Evolutionary conservation across 92 coral and sea anemone genomes (phyloP).

Genomic region (Palythoa caribaeorum): DNA sequence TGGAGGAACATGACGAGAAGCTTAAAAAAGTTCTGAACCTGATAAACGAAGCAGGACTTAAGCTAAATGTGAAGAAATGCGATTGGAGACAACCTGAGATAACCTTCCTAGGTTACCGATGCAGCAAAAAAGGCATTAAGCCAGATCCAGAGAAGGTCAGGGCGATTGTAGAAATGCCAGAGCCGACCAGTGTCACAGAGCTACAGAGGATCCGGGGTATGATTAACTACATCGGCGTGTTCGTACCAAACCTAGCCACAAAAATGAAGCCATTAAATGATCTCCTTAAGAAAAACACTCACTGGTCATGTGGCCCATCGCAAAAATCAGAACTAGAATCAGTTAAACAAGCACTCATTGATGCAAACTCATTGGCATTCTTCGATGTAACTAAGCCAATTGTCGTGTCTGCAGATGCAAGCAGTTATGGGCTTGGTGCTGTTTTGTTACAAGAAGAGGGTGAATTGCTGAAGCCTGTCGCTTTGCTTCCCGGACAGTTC

Average conservation of each 20-base stretch:
- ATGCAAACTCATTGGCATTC: conserved; percentile 15
- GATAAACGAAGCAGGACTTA: conserved; percentile 4
- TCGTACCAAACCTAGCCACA: conserved; percentile 57
- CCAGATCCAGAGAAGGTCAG: too few species aligned
- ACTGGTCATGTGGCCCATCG: conserved; percentile 54
- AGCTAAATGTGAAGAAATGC: conserved; percentile 44
- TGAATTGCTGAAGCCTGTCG: conserved; percentile 33
- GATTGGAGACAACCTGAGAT: conserved; percentile 10
- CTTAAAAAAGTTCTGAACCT: conserved; percentile 28
- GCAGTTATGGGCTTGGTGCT: conserved; percentile 60
- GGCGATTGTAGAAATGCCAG: conserved; percentile 45
- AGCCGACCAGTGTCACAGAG: conserved; percentile 41
- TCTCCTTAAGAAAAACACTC: conserved; percentile 38
- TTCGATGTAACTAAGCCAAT: conserved; percentile 36
- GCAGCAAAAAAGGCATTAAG: conserved; percentile 1
- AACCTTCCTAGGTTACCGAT: conserved; percentile 26
- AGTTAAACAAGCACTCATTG: conserved; percentile 27
- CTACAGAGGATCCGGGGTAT: conserved; percentile 44
- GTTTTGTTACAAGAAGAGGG: conserved; percentile 55
- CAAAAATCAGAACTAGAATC: not conserved
- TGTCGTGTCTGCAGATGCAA: conserved; percentile 58
- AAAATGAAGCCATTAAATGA: conserved; percentile 55
- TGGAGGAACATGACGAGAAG: conserved; percentile 37
- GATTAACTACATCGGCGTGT: conserved; percentile 53
- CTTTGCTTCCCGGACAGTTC: conserved; percentile 44